Conservation (phyloP, 2,797 vertebrate genomes). For the Alosa sapidissima region DNA sequence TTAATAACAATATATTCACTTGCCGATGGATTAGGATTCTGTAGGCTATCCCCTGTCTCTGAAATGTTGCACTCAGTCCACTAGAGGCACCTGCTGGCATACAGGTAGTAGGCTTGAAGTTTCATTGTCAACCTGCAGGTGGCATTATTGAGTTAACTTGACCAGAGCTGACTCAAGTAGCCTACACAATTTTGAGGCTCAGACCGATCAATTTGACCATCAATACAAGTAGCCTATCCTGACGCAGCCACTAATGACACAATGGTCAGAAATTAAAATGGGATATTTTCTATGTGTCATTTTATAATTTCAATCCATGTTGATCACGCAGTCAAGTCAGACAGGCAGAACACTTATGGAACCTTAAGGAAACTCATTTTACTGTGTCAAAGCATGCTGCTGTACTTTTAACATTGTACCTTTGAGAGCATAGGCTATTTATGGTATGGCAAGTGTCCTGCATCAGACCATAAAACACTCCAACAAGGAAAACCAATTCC, state of each 20-base stretch:
- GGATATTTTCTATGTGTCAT: not conserved
- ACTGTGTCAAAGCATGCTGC: too few species aligned
- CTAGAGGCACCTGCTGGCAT: not conserved
- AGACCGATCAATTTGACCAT: not conserved
- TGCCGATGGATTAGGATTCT: not conserved
- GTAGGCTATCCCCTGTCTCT: not conserved
- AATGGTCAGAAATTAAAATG: not conserved
- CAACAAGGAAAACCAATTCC: too few species aligned
- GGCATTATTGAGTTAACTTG: not conserved
- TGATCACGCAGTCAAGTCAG: too few species aligned
- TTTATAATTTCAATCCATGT: too few species aligned
- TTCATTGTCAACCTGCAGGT: not conserved
- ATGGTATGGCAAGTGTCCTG: too few species aligned
- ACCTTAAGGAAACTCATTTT: too few species aligned
- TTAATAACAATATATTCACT: too few species aligned
- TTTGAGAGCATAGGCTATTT: too few species aligned
- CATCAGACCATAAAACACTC: too few species aligned
- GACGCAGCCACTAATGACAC: not conserved
- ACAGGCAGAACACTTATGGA: too few species aligned
- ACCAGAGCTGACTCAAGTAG: too few species aligned
- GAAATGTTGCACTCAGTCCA: not conserved
- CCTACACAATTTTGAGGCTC: not conserved
- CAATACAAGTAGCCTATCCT: not conserved
- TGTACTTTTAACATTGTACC: too few species aligned
- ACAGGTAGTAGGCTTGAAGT: not conserved